Evolutionary conservation across 2,113 vertebrate genomes (phyloP).

Genomic region (Siphamia tubifer): DNA sequence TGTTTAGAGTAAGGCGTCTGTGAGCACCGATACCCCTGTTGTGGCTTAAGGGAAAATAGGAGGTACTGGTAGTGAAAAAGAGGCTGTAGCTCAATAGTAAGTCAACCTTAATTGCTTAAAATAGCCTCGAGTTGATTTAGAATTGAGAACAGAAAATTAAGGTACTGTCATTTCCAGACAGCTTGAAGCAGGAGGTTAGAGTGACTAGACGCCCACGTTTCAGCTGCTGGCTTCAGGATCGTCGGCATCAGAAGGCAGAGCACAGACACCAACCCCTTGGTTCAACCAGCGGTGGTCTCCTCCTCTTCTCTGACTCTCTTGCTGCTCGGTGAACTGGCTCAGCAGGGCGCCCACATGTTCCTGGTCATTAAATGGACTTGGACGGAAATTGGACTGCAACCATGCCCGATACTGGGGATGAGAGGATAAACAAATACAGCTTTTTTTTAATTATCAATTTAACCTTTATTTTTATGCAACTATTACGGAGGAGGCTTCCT

Average conservation of each 20-base stretch:
- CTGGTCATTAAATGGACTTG: slow-evolving; percentile 82
- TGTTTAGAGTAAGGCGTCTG: slow-evolving; percentile 61
- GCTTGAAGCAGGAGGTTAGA: not conserved
- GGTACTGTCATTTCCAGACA: not conserved
- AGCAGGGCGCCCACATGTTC: slow-evolving; percentile 82
- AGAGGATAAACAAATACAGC: not conserved
- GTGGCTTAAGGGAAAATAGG: slow-evolving; percentile 8
- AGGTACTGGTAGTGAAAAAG: slow-evolving; percentile 15
- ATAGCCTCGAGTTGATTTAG: slow-evolving; percentile 25
- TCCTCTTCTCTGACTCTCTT: slow-evolving; percentile 59
- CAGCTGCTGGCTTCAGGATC: slow-evolving; percentile 67
- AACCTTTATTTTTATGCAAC: too few species aligned
- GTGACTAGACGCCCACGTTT: slow-evolving; percentile 24
- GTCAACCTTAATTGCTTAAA: slow-evolving; percentile 27
- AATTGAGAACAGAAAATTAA: slow-evolving; percentile 19
- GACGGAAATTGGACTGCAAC: slow-evolving; percentile 77
- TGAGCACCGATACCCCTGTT: slow-evolving; percentile 38
- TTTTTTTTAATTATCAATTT: too few species aligned
- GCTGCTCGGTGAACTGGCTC: slow-evolving; percentile 72
- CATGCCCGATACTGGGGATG: slow-evolving; percentile 82
- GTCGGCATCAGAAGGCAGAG: slow-evolving; percentile 54
- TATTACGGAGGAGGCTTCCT: too few species aligned
- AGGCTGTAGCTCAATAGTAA: slow-evolving; percentile 29
- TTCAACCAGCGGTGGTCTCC: slow-evolving; percentile 54
- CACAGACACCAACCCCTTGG: slow-evolving; percentile 10